Percentiles rank a stretch among this genome's conserved stretches.
phyloP scores from a whole-genome alignment of 2,113 vertebrate species.

The Diadophis punctatus region DNA sequence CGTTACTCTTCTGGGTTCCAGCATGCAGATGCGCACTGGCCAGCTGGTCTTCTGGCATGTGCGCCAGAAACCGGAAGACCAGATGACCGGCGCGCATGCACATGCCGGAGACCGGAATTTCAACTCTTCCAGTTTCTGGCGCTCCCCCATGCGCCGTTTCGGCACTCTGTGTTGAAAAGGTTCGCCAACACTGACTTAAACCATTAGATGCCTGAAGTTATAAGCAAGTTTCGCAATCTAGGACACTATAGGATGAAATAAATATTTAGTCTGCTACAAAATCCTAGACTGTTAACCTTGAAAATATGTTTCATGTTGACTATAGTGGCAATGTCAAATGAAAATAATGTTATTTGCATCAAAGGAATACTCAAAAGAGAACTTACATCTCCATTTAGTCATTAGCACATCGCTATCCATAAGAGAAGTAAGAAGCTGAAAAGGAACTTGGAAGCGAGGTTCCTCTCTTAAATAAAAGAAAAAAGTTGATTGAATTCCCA shows the following conservation, averaged over 20 bases:
- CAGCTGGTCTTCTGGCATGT: no score
- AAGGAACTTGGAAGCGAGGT: slow-evolving; percentile 94
- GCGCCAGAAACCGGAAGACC: no score
- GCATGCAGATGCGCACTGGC: no score
- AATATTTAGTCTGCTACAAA: not conserved
- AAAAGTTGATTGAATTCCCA: not conserved
- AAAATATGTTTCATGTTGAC: not conserved
- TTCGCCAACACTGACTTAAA: not conserved
- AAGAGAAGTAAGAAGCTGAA: slow-evolving; percentile 89
- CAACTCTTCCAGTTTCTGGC: no score
- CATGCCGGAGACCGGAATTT: no score
- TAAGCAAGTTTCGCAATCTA: not conserved
- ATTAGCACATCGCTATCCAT: slow-evolving; percentile 93
- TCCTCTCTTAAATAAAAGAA: slow-evolving; percentile 79
- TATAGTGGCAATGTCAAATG: not conserved
- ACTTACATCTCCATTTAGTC: slow-evolving; percentile 98
- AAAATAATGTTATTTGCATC: not conserved
- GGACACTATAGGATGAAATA: not conserved
- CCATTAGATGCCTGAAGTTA: not conserved
- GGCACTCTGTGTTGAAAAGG: no score
- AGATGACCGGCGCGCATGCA: no score
- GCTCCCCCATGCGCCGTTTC: no score
- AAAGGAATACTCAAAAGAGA: not conserved
- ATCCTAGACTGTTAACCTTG: not conserved
- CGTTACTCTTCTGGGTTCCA: no score